These are phyloP conservation scores for Rotaria sp. DNA, from an alignment of 2,888 invertebrate genomes.

Conservation along the genomic window DNA sequence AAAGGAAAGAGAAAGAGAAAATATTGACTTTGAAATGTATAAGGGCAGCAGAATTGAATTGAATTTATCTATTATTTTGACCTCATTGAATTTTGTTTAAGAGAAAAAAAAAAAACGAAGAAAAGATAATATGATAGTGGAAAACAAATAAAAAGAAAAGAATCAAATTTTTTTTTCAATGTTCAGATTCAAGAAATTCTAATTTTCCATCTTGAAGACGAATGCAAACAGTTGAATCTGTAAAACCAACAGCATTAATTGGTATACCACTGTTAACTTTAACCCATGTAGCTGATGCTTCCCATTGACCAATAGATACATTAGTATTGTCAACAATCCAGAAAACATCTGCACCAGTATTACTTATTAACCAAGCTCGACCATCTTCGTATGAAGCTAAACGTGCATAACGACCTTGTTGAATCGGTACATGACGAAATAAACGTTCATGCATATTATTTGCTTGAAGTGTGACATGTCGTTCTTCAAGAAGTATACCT, in stretches of 20 bases:
- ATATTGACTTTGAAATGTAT: not conserved
- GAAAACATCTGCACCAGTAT: not conserved
- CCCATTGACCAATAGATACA: not conserved
- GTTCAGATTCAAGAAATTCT: not conserved
- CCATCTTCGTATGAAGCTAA: not conserved
- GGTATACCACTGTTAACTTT: not conserved
- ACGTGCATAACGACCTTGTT: not conserved
- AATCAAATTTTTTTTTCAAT: not conserved
- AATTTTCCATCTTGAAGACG: not conserved
- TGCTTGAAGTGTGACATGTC: not conserved
- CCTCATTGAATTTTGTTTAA: constrained; percentile 4
- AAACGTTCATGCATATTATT: not conserved
- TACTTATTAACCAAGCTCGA: constrained; percentile 5
- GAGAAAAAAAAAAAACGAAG: not conserved
- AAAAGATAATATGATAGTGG: not conserved
- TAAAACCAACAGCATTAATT: not conserved
- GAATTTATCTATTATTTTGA: not conserved
- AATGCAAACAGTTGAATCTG: not conserved
- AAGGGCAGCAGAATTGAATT: not conserved
- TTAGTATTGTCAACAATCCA: not conserved
- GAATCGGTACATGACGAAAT: not conserved
- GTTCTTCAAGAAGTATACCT: not conserved
- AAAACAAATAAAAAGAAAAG: not conserved
- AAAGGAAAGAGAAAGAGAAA: not conserved
- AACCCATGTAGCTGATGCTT: not conserved